phyloP scores from a whole-genome alignment of 1,140 invertebrate genomes.

The Drosophila prosaltans region DNA sequence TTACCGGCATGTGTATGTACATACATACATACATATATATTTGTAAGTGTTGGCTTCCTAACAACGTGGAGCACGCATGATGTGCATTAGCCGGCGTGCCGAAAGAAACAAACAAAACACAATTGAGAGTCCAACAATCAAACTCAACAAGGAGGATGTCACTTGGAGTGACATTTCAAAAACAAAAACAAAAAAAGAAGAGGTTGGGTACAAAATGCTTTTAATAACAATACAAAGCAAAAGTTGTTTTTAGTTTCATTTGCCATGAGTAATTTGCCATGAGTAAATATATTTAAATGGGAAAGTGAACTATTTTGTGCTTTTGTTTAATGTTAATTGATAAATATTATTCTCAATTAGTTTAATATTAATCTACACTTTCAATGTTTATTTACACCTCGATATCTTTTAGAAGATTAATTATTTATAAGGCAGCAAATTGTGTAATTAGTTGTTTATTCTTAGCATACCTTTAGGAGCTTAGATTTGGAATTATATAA shows the following conservation, averaged over 20 bases:
- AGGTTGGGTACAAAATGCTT: not conserved
- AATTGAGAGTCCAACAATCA: constrained; percentile 12
- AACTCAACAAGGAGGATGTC: constrained; percentile 1
- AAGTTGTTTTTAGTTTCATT: not conserved
- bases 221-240: not conserved
- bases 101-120: not conserved
- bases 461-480: not conserved
- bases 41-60: not conserved
- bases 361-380: too few relatives aligned
- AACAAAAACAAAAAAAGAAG: not conserved
- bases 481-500: too few relatives aligned
- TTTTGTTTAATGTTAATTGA: too few relatives aligned
- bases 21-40: too few relatives aligned
- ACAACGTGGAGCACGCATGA: constrained; percentile 13
- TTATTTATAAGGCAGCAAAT: too few relatives aligned
- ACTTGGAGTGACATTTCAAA: not conserved
- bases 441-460: too few relatives aligned
- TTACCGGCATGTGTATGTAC: not conserved
- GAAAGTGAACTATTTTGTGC: not conserved
- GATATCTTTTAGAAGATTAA: too few relatives aligned
- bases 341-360: too few relatives aligned
- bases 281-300: not conserved
- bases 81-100: not conserved
- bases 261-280: too few relatives aligned
- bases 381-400: too few relatives aligned